phyloP scores from a whole-genome alignment of 1,140 invertebrate genomes.

The Medauroidea extradentata region DNA sequence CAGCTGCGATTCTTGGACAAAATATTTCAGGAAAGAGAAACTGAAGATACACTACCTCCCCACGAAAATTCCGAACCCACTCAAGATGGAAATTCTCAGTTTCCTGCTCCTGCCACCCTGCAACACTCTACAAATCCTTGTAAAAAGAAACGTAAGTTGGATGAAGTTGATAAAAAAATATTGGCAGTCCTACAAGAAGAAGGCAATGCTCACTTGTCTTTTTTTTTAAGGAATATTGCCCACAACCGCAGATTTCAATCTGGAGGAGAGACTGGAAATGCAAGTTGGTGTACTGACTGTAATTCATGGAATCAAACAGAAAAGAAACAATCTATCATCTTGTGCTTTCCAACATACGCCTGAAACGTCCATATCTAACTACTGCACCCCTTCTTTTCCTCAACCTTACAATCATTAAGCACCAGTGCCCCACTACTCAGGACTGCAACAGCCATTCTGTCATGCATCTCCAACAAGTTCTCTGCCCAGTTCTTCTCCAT shows the following conservation, averaged over 20 bases:
- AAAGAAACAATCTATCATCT: constrained; percentile 3
- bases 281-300: neutral
- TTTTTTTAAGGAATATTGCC: constrained; percentile 18
- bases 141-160: constrained; percentile 7
- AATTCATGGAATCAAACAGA: neutral
- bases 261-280: constrained; percentile 12
- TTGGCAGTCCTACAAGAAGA: neutral
- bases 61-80: no score
- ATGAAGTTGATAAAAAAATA: constrained; percentile 11
- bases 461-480: no score
- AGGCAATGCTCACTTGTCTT: constrained; percentile 15
- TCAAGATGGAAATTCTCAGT: no score
- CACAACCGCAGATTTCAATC: constrained; percentile 9
- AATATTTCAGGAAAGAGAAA: no score
- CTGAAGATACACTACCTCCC: no score
- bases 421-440: no score
- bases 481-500: no score
- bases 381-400: constrained; percentile 5
- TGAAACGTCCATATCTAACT: constrained; percentile 7
- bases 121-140: no score
- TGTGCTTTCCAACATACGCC: constrained; percentile 7
- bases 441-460: no score
- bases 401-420: constrained; percentile 5
- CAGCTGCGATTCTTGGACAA: no score
- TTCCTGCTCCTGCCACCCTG: no score